Base-by-base conservation (phyloP, 2,888 invertebrate species). In the Rhyacophila evoluta region DNA sequence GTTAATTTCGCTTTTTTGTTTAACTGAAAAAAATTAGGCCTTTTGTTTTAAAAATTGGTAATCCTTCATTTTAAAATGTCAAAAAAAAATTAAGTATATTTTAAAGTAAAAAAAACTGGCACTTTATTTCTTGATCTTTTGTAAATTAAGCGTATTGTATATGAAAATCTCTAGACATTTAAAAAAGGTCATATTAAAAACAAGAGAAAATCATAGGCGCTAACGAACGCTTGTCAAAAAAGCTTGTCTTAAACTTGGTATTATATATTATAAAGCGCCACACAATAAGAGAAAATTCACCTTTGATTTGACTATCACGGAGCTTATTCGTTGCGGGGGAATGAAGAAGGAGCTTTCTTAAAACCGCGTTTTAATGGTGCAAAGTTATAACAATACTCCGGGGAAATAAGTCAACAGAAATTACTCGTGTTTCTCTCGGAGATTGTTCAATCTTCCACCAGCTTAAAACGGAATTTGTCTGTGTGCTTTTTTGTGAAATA, bases 81-180 rank as follows among this genome's bases (percentile, higher is more conserved):
- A 19, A 55, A 8, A 19, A 19, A 55, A 55, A 55, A 25, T 55
- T 5, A 55, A 19, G 8, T 8, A 55, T 55, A 55, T 19, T 19
- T 55, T 55, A 1, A 55, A 25, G 55, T 10, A 55, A 55, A 55
- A 33, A 55, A 55, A 55, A 5, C 10, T 55, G 25, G 25, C 25
- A 55, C 55, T 25, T 55, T 12, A 55, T 10, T 55, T 1, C 1
- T 4, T 69, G 37, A 28, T 69, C 78, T 71, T 78, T 78, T 78
- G 78, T 78, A 71, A 78, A 78, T 78, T 78, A 78, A 78, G 78
- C 74, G 55, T 71, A 78, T 78, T 78, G 78, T 78, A 36, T 74
- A 74, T 15, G 10, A 12, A 25, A 19, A 55, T 55, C 55, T 19
- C 55, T 19, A 6, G 25, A 10, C 55, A 19, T 19, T 55, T 55